Evolutionary conservation across 2,113 vertebrate genomes (phyloP).

Genomic region (Bubo bubo): DNA sequence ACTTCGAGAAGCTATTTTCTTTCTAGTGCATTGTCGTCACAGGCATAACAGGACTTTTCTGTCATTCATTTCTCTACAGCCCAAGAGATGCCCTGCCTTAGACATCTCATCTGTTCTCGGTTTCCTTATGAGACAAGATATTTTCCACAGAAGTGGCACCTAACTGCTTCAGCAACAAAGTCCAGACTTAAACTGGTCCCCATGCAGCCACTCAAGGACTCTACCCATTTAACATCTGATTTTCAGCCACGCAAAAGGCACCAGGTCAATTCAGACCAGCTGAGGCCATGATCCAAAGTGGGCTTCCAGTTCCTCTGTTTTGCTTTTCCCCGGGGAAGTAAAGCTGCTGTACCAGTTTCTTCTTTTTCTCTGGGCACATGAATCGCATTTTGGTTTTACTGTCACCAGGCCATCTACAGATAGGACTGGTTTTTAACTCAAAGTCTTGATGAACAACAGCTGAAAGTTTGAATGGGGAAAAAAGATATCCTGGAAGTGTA

Average conservation of each 20-base stretch:
- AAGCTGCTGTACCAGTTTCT: not conserved
- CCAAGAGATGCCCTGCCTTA: slow-evolving; percentile 7
- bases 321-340: not conserved
- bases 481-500: not conserved
- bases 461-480: not conserved
- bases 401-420: not conserved
- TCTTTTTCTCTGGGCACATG: not conserved
- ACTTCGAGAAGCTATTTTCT: slow-evolving; percentile 28
- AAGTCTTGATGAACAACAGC: not conserved
- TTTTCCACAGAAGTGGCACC: slow-evolving; percentile 3
- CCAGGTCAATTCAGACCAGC: not conserved
- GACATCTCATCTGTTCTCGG: not conserved
- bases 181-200: not conserved
- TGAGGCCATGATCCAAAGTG: not conserved
- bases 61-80: not conserved
- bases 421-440: not conserved
- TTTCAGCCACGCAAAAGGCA: not conserved
- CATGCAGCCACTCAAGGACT: not conserved
- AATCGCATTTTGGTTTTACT: not conserved
- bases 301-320: not conserved
- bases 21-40: not conserved
- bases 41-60: slow-evolving; percentile 11
- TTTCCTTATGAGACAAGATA: not conserved
- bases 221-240: not conserved
- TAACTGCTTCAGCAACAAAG: not conserved